Evolutionary conservation across 2,113 vertebrate species (phyloP), one percentile per base, ranked within the genome.

Genomic region (Sinosuthora webbiana): DNA sequence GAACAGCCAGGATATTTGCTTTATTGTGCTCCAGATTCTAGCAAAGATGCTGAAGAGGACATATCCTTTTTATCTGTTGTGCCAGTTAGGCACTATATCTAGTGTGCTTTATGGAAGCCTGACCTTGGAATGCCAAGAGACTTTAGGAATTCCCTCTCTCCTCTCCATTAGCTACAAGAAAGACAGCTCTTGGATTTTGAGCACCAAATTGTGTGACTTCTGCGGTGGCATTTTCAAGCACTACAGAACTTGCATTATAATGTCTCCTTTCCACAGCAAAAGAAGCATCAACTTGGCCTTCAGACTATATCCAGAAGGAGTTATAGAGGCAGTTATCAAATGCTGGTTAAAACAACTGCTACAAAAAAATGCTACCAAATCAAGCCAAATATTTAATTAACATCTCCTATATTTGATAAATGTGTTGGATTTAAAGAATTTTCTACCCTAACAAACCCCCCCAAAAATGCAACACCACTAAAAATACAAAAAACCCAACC

Each of bases 161-260:
- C 13, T 52, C 15, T 53, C 25, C 22, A 23, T 22, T 31, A 65
- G 10, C 45, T 13, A 8, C 35, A 22, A 53, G 60, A 87, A 78
- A 41, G 37, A 37, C 22, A 87, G 13, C 10, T 79, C 21, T 50
- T 42, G 18, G 23, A 78, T 63, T 82, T 37, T 85, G 35, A 71
- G 23, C 23, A 63, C 56, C 11, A 63, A 63, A 70, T 4, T 53
- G 5, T 63, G 30, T 0, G 0, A 9, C 8, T 56, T 56, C 24
- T 50, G 30, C 21, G n/a, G 10, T 56, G 15, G 9, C n/a, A 30
- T 44, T 49, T 76, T n/a, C 1, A 2, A 77, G 28, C 9, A 55
- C 23, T 55, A 39, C 20, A 45, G 28, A n/a, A 55, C 21, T 14
- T 53, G 31, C 13, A 67, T 68, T 25, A 7, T 63, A 59, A 82